These are phyloP conservation scores for Aurelia aurita complex sp. Pacific DNA, from an alignment of 30 jellyfish, hydroid and myxozoan species.

Conservation along the genomic window DNA sequence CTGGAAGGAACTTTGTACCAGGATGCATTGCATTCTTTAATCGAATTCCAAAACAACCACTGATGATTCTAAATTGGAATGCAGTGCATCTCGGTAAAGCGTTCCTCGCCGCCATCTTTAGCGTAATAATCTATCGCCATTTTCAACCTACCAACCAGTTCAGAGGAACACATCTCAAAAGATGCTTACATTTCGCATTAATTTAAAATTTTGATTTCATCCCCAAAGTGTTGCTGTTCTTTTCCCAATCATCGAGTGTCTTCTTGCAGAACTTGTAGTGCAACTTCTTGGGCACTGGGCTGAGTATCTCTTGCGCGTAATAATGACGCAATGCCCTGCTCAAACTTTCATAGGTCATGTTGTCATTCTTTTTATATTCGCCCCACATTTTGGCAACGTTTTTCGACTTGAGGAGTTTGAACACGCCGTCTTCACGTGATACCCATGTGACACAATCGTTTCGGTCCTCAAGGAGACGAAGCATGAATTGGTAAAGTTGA, in stretches of 20 bases:
- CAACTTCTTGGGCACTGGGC: conserved; percentile 78
- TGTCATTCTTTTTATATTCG: conserved; percentile 55
- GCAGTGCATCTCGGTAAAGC: too few relatives aligned
- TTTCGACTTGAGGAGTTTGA: conserved; percentile 76
- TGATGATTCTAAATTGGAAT: too few relatives aligned
- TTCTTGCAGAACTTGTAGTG: conserved; percentile 80
- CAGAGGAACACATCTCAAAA: too few relatives aligned
- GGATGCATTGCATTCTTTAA: too few relatives aligned
- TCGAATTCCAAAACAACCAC: too few relatives aligned
- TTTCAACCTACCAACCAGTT: too few relatives aligned
- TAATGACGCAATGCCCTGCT: conserved; percentile 93
- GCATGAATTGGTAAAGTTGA: conserved; percentile 81
- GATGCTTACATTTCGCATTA: too few relatives aligned
- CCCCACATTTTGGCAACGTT: conserved; percentile 89
- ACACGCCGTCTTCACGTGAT: conserved; percentile 72
- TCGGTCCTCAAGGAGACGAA: conserved; percentile 64
- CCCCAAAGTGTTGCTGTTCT: neutral
- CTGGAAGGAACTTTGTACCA: too few relatives aligned
- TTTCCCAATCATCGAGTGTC: conserved; percentile 83
- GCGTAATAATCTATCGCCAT: too few relatives aligned
- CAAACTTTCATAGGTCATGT: conserved; percentile 88
- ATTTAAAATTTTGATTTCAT: too few relatives aligned
- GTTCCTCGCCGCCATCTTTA: too few relatives aligned
- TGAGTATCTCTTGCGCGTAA: conserved; percentile 71
- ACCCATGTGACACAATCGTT: conserved; percentile 84